These are phyloP conservation scores for Habroteleia sp. DNA, from an alignment of 2,888 invertebrate genomes.

Conservation along the genomic window DNA sequence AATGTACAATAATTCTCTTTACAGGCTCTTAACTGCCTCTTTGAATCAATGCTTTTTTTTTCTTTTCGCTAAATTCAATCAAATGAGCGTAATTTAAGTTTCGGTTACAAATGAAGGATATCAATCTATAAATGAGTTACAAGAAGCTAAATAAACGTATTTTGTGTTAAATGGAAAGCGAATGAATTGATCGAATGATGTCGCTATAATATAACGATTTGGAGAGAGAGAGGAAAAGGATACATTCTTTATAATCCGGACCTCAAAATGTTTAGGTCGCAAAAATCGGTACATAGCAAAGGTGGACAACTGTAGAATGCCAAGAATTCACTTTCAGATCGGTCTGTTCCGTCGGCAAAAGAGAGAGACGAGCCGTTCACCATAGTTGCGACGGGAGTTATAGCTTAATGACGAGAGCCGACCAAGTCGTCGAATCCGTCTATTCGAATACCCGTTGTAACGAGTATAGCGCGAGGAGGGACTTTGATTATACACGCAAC, in stretches of 20 bases:
- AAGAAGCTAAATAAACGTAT: no score
- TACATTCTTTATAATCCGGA: conserved; percentile 35
- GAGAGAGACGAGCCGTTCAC: conserved; percentile 76
- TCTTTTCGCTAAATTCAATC: conserved; percentile 1
- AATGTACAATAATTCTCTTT: conserved; percentile 26
- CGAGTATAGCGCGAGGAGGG: conserved; percentile 76
- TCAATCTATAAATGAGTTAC: no score
- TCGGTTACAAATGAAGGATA: no score
- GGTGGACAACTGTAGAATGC: conserved; percentile 66
- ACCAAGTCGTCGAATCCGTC: conserved; percentile 71
- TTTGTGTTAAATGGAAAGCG: no score
- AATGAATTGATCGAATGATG: no score
- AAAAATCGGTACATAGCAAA: conserved; percentile 33
- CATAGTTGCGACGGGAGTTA: conserved; percentile 77
- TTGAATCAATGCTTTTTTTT: conserved; percentile 7
- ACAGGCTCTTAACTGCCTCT: conserved; percentile 11
- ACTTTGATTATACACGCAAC: conserved; percentile 77
- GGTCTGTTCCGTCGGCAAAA: conserved; percentile 77
- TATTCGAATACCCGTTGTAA: conserved; percentile 72
- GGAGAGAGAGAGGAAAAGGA: conserved; percentile 3
- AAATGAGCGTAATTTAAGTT: conserved; percentile 9
- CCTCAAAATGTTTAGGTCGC: conserved; percentile 30
- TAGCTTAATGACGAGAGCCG: conserved; percentile 74
- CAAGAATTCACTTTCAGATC: conserved; percentile 79
- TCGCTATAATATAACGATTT: no score